Evolutionary conservation across 1,140 invertebrate species (phyloP), one percentile per base, ranked within the genome.

Genomic region (Drosophila auraria): DNA sequence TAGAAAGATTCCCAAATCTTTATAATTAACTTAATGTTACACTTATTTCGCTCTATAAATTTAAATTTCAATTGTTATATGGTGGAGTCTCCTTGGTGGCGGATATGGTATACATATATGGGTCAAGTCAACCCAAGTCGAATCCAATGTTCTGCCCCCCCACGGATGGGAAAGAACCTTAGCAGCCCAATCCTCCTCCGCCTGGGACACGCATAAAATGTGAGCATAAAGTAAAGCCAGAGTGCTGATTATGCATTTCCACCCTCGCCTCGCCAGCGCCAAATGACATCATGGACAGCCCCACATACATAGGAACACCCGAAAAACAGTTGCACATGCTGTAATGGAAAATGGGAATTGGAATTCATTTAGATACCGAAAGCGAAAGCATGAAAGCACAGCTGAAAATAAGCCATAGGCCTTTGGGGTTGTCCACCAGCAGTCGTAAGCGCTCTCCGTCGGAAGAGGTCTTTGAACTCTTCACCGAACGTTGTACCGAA

Each of bases 391-490:
- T 40, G 38, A 59, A 65, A 76, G 74, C 75, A 68, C 72, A 76
- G 47, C 79, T 25, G 57, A 73, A 78, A 81, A 66, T 66, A 81
- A 84, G 75, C 72, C 76, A 72, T 66, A 54, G 30, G 56, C 15
- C 57, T 87, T 80, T 80, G 80, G 83, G 84, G 83, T 87, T 87
- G 80, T 74, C 73, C 56, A 47, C 58, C 25, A 25, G 38, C 36
- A 42, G 38, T 50, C 23, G 12, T 51, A 36, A 27, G 36, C 64
- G 15, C 47, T 30, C 17, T 15, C 11, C 27, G 15, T 8, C 56
- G 36, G 36, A 49, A 15, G 58, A 80, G 83, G 83, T 87, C 83
- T 87, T 87, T 87, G 83, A 87, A 87, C 83, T 89, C 78, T 53
- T 36, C 71, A 47, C 45, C 60, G 50, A 63, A 82, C 62, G 47